Evolutionary conservation across 2,888 invertebrate genomes (phyloP), one percentile per base, ranked within the genome.

Genomic region (Brachyopa scutellaris): DNA sequence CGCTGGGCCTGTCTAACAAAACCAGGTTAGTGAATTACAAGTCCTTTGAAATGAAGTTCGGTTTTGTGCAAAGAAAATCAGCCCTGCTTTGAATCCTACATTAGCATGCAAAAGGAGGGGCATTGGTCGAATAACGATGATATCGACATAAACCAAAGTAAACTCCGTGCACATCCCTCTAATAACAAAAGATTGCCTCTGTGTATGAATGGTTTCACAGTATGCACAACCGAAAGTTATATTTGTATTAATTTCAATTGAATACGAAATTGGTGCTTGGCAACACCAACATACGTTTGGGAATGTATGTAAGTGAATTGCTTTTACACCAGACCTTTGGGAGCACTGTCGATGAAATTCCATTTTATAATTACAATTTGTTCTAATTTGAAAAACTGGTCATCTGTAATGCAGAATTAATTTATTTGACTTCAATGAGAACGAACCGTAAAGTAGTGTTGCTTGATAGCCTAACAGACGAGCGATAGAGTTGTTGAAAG

Each of bases 1-100:
- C 40, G 49, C n/a, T n/a, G 9, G 51, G 33, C 17, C 33, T 47
- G 61, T 62, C 51, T 73, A 66, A 53, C 26, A 47, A 72, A 66
- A 67, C 53, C 79, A 67, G 79, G 73, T 79, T 67, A 67, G 53
- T 67, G 61, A 73, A 62, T 79, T 61, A 73, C 61, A 61, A 47
- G 59, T 62, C 55, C 62, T 36, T 45, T 19, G n/a, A 51, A 29
- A 62, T 55, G 15, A 42, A 57, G 40, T 70, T 78, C 55, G 49
- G 64, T 55, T 70, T 70, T 64, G 4, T 29, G 26, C 13, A 57
- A 62, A 36, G 62, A 15, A 26, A n/a, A n/a, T n/a, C n/a, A n/a
- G 31, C 33, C 55, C 40, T 72, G 66, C 66, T 62, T 73, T 29
- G 33, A 4, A 61, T 55, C 6, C 47, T 47, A 29, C 67, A 80